A percentile compares a stretch with the other conserved stretches of the same genome.
phyloP scores from a whole-genome alignment of 2,113 vertebrate genomes.

The Lophura nycthemera region DNA sequence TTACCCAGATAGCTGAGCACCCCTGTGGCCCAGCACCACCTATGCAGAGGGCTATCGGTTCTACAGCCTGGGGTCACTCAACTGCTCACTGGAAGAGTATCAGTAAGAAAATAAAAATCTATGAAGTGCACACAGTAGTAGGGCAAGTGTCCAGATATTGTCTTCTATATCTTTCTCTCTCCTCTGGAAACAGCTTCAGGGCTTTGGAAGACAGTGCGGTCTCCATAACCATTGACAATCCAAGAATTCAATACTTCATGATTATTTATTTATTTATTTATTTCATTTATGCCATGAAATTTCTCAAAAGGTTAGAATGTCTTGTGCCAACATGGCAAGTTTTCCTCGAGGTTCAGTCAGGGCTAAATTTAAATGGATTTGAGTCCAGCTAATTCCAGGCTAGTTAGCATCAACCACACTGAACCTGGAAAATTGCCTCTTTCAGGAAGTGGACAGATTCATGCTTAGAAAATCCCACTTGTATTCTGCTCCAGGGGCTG shows the following conservation, averaged over 20 bases:
- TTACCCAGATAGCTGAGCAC: neutral
- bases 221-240: neutral
- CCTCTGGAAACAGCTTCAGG: neutral
- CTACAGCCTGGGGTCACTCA: neutral
- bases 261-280: too few species aligned
- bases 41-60: neutral
- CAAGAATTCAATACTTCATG: neutral
- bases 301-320: constrained; percentile 29
- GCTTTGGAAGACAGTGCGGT: neutral
- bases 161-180: neutral
- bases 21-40: neutral
- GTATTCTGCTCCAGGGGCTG: constrained; percentile 45
- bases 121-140: neutral
- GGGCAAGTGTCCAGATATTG: neutral
- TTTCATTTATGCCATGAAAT: constrained; percentile 27
- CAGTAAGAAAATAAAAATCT: neutral
- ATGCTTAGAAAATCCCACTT: constrained; percentile 46
- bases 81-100: neutral
- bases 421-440: constrained; percentile 28
- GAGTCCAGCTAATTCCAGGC: constrained; percentile 43
- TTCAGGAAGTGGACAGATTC: constrained; percentile 25
- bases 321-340: constrained; percentile 5
- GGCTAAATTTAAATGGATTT: constrained; percentile 43
- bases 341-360: constrained; percentile 20
- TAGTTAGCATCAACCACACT: constrained; percentile 44